These are phyloP conservation scores for Entomobrya multifasciata DNA, from an alignment of 2,888 invertebrate genomes.

Conservation along the genomic window DNA sequence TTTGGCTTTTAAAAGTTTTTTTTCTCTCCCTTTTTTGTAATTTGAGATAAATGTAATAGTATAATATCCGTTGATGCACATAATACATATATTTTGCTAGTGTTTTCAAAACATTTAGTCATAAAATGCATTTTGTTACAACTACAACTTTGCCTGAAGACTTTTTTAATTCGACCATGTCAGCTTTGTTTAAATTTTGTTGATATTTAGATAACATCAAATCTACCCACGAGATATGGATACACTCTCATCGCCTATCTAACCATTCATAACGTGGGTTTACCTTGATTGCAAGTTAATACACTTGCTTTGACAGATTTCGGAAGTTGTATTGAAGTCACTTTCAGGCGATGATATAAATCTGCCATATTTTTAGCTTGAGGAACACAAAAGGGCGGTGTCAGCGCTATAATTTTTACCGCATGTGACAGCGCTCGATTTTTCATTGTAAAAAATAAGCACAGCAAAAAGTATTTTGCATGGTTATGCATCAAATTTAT, in stretches of 20 bases:
- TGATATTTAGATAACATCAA: background rate
- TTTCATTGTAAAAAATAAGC: too few relatives aligned
- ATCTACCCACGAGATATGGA: too few relatives aligned
- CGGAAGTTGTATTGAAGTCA: background rate
- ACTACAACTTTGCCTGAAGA: background rate
- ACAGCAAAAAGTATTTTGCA: too few relatives aligned
- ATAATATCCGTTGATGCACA: background rate
- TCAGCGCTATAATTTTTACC: too few relatives aligned
- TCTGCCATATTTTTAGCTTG: too few relatives aligned
- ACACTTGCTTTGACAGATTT: constrained; percentile 3
- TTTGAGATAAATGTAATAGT: constrained; percentile 9
- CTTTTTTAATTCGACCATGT: constrained; percentile 22
- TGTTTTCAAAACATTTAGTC: too few relatives aligned
- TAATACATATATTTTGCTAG: background rate
- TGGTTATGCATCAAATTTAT: too few relatives aligned
- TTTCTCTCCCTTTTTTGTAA: background rate
- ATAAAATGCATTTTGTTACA: too few relatives aligned
- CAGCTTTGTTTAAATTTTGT: constrained; percentile 26
- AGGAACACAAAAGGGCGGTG: too few relatives aligned
- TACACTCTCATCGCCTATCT: constrained; percentile 9
- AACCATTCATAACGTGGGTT: background rate
- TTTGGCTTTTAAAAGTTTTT: background rate
- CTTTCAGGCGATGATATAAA: background rate
- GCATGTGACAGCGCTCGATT: too few relatives aligned
- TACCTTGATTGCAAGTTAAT: constrained; percentile 41